Evolutionary conservation across 23 tunicate genomes (phyloP), one percentile per base, ranked within the genome.

Genomic region (Trididemnum miniatum): DNA sequence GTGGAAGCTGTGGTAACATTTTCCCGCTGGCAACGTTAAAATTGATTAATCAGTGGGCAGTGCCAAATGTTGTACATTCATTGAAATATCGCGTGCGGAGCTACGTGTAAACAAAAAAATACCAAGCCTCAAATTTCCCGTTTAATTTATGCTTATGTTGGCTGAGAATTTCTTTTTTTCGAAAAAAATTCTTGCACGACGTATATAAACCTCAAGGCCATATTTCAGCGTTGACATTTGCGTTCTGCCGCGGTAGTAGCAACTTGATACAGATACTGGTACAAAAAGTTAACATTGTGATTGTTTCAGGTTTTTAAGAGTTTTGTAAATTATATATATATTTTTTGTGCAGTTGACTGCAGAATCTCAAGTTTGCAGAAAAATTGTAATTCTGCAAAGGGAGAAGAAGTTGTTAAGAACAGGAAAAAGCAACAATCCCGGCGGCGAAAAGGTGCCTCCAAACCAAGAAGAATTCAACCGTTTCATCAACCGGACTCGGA

Each of bases 361-460:
- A 62, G 29, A 25, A 62, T 12, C 4, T 62, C 26, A 44, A 9
- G 15, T 44, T 44, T 44, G 67, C 67, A 62, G 22, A 12, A 20
- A 62, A 25, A n/a, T 4, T 20, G 27, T 25, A 25, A 49, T 49
- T 49, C 57, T 9, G 15, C 67, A 20, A 26, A 62, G 22, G 67
- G 22, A 20, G 20, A 4, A 4, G 28, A 79, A 33, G 22, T 2
- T 20, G 18, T 59, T 12, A 67, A 79, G 84, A 71, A 50, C 80
- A 72, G 49, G 72, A 78, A 78, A 37, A 86, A 79, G 49, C 33
- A 26, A 25, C 65, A 26, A 1, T 30, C 51, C 52, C 90, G 84
- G 82, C 90, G 90, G 90, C 76, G 90, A 35, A 86, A 86, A 81
- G 81, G 82, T 50, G 72, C 78, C n/a, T 49, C 90, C 28, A 79